phyloP scores from a whole-genome alignment of 2,888 invertebrate genomes.

The Calameuta pallipes region DNA sequence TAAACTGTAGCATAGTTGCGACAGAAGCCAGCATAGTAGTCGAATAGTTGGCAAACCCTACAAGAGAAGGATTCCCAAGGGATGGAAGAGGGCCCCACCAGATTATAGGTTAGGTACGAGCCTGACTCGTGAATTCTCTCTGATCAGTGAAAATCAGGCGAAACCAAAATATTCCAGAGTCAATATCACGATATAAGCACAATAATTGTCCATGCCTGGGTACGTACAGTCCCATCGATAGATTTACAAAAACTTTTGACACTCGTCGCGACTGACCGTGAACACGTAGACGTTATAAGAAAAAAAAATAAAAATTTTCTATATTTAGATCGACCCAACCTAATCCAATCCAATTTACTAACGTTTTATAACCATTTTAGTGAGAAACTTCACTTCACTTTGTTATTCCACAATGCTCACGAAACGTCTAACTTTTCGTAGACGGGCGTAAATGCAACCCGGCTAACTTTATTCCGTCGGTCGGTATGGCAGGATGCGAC shows the following conservation, averaged over 20 bases:
- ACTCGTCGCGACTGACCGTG: not conserved
- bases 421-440: slow-evolving; percentile 3
- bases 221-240: not conserved
- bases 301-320: not conserved
- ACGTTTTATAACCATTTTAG: not conserved
- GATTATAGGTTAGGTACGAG: not conserved
- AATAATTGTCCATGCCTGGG: not conserved
- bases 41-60: not conserved
- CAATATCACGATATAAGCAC: not conserved
- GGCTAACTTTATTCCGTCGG: slow-evolving; percentile 6
- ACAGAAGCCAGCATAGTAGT: not conserved
- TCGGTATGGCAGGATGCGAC: not conserved
- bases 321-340: not conserved
- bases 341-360: not conserved
- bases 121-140: not conserved
- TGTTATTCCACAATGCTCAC: not conserved
- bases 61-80: not conserved
- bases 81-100: not conserved
- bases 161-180: not conserved
- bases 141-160: not conserved
- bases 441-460: not conserved
- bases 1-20: not conserved
- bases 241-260: not conserved
- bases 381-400: not conserved
- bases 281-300: not conserved